Conservation (phyloP, 2,888 invertebrate genomes). For the Mechanitis messenoides region DNA sequence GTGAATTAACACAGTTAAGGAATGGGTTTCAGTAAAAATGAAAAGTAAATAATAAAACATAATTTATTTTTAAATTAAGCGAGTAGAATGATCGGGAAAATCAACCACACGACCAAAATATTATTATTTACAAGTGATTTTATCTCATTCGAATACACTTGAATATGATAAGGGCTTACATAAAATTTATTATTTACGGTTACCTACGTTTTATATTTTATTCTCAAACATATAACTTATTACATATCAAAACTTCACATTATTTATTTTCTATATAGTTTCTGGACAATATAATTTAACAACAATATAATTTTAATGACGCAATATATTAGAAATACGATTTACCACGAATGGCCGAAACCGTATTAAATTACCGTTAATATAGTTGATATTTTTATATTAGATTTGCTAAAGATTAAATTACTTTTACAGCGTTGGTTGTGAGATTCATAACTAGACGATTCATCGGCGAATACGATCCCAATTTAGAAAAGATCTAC, state of each 20-base stretch:
- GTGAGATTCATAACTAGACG: conserved; percentile 89
- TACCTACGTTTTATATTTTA: neutral
- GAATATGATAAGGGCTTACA: neutral
- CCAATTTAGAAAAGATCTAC: conserved; percentile 87
- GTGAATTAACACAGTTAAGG: no score
- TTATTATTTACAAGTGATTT: neutral
- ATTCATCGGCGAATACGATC: conserved; percentile 93
- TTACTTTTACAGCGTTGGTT: conserved; percentile 82
- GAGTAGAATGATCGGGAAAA: neutral
- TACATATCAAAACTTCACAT: no score
- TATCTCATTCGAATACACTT: neutral
- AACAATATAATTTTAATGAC: neutral
- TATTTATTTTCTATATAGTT: conserved; percentile 1
- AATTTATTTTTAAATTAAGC: no score
- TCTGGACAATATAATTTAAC: conserved; percentile 8
- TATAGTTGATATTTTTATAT: neutral
- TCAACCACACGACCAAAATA: neutral
- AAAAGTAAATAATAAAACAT: no score
- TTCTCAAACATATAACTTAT: neutral
- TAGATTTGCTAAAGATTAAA: neutral
- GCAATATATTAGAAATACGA: neutral
- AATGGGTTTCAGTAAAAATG: no score
- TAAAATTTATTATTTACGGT: neutral
- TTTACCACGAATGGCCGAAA: no score
- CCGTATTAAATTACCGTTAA: no score